Percentiles rank a stretch among this genome's conserved stretches.
These are phyloP conservation scores for Acronicta leporina DNA, from an alignment of 2,888 invertebrate genomes.

Conservation along the genomic window DNA sequence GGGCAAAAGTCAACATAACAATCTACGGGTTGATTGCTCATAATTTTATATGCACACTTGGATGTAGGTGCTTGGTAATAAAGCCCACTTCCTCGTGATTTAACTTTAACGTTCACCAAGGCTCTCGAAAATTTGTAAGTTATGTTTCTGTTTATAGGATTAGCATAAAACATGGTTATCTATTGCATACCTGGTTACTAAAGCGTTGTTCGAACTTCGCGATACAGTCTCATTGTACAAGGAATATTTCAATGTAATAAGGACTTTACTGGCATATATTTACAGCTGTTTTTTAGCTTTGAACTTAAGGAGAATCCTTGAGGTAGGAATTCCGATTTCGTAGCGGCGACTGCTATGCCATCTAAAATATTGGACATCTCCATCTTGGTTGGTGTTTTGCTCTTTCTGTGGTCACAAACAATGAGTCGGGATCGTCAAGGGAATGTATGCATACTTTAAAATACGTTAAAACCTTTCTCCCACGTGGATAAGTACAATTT, in stretches of 20 bases:
- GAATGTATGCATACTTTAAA: conserved; percentile 86
- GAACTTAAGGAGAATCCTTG: conserved; percentile 73
- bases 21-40: conserved; percentile 86
- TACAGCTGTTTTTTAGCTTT: conserved; percentile 70
- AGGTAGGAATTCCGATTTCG: conserved; percentile 85
- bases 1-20: conserved; percentile 86
- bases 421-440: conserved; percentile 86
- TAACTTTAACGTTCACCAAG: conserved; percentile 65
- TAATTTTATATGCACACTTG: conserved; percentile 76
- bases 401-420: conserved; percentile 86
- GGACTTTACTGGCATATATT: conserved; percentile 67
- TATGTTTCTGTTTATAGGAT: conserved; percentile 83
- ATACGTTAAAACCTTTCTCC: conserved; percentile 76
- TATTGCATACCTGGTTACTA: conserved; percentile 86
- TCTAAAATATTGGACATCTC: conserved; percentile 90
- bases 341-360: conserved; percentile 88
- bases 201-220: conserved; percentile 81
- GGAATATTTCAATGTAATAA: conserved; percentile 64
- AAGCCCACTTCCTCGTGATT: conserved; percentile 69
- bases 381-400: conserved; percentile 86
- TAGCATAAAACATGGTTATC: conserved; percentile 87
- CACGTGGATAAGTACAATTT: conserved; percentile 70
- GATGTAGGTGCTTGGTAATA: conserved; percentile 68
- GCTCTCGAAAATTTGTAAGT: conserved; percentile 84
- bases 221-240: conserved; percentile 76